Evolutionary conservation across 64 coral and sea anemone genomes (phyloP).

Genomic region (Montipora cactus): DNA sequence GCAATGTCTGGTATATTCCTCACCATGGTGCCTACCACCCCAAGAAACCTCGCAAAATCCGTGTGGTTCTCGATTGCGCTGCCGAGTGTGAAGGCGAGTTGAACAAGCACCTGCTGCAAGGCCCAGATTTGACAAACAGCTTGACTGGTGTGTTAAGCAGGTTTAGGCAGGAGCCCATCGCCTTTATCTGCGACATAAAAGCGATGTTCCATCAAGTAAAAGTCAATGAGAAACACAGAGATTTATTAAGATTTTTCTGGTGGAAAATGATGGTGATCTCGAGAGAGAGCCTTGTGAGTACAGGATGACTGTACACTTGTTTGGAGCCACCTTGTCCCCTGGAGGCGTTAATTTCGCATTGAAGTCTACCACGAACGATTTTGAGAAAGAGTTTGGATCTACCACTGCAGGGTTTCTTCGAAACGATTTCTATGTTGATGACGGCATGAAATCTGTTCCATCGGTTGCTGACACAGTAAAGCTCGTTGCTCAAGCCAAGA

Average conservation of each 20-base stretch:
- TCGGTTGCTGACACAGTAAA: neutral
- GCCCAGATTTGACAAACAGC: constrained; percentile 48
- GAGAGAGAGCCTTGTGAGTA: neutral
- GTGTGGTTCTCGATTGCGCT: constrained; percentile 43
- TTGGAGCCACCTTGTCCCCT: constrained; percentile 59
- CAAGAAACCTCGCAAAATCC: constrained; percentile 50
- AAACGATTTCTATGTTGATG: constrained; percentile 59
- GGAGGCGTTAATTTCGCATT: constrained; percentile 45
- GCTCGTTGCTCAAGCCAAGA: neutral
- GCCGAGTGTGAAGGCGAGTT: neutral
- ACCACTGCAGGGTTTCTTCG: constrained; percentile 28
- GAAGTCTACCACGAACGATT: constrained; percentile 11
- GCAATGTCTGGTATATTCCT: neutral
- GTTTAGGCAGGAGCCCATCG: constrained; percentile 30
- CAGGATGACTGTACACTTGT: constrained; percentile 50
- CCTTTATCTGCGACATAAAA: constrained; percentile 6
- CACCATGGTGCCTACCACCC: constrained; percentile 59
- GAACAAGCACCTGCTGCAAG: constrained; percentile 32
- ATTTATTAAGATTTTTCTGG: constrained; percentile 40
- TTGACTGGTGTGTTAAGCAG: constrained; percentile 14
- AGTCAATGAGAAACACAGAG: constrained; percentile 16
- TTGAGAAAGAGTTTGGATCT: constrained; percentile 26
- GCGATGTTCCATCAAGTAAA: constrained; percentile 44
- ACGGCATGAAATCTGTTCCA: constrained; percentile 7
- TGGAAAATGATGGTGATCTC: constrained; percentile 6